Percentiles rank a stretch among this genome's conserved stretches.
Evolutionary conservation across 1,140 invertebrate genomes (phyloP).

Genomic region (Drosophila persimilis): DNA sequence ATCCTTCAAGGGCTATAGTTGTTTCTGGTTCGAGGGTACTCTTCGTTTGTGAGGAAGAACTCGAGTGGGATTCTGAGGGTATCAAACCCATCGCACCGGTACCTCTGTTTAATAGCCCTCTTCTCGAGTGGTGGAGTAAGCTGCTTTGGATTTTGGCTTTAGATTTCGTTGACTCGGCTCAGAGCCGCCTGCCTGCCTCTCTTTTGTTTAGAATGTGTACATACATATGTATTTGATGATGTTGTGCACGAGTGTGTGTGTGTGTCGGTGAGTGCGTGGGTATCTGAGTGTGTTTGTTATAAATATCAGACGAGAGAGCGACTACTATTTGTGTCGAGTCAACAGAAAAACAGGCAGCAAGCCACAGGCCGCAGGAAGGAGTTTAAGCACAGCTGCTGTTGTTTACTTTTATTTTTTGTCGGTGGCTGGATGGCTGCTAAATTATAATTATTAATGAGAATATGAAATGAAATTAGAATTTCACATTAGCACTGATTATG

Average conservation of each 20-base stretch:
- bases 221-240: constrained; percentile 8
- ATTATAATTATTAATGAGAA: constrained; percentile 77
- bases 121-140: constrained; percentile 34
- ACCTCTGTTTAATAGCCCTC: no score
- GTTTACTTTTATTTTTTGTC: constrained; percentile 12
- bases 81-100: neutral
- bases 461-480: constrained; percentile 67
- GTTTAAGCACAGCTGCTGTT: constrained; percentile 29
- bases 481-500: constrained; percentile 59
- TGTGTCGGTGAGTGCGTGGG: constrained; percentile 6
- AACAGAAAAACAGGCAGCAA: constrained; percentile 41
- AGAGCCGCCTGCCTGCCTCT: constrained; percentile 20
- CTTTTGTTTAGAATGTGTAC: constrained; percentile 55
- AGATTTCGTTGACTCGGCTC: constrained; percentile 70
- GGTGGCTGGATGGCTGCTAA: constrained; percentile 30
- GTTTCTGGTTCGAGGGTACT: no score
- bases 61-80: constrained; percentile 6
- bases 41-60: no score
- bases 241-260: constrained; percentile 11
- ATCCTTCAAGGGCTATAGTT: no score
- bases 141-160: constrained; percentile 69
- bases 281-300: constrained; percentile 47
- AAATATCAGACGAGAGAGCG: constrained; percentile 65
- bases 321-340: constrained; percentile 56
- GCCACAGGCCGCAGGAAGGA: no score